A percentile compares a stretch with the other conserved stretches of the same genome.
Conservation (phyloP, 2,113 vertebrate genomes). For the Tonatia bakeri region DNA sequence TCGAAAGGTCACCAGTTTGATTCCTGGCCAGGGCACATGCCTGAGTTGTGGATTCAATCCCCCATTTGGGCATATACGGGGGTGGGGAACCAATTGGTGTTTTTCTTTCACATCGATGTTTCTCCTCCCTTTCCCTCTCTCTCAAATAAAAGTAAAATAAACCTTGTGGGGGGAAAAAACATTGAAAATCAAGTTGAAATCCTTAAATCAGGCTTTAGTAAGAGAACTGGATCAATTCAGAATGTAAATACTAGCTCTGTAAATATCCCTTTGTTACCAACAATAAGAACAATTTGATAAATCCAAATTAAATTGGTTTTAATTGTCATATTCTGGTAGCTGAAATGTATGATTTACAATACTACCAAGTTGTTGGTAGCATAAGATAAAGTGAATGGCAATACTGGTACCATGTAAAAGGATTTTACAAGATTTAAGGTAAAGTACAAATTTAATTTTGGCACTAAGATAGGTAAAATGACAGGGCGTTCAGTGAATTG, state of each 20-base stretch:
- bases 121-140: no score
- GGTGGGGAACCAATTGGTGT: no score
- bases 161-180: no score
- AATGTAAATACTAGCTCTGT: not conserved
- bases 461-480: not conserved
- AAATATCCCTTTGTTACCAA: not conserved
- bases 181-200: not conserved
- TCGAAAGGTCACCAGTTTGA: no score
- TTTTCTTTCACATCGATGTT: no score
- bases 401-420: not conserved
- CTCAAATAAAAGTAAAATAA: no score
- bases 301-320: not conserved
- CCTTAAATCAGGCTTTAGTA: not conserved
- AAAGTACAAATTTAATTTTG: not conserved
- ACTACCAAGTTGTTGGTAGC: not conserved
- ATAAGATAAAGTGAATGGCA: not conserved
- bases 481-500: not conserved
- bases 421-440: not conserved
- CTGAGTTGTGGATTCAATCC: no score
- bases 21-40: no score
- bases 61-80: no score
- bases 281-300: not conserved
- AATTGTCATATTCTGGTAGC: not conserved
- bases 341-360: not conserved
- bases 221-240: not conserved